Conservation (phyloP, 2,888 invertebrate genomes). For the Apamea monoglypha region DNA sequence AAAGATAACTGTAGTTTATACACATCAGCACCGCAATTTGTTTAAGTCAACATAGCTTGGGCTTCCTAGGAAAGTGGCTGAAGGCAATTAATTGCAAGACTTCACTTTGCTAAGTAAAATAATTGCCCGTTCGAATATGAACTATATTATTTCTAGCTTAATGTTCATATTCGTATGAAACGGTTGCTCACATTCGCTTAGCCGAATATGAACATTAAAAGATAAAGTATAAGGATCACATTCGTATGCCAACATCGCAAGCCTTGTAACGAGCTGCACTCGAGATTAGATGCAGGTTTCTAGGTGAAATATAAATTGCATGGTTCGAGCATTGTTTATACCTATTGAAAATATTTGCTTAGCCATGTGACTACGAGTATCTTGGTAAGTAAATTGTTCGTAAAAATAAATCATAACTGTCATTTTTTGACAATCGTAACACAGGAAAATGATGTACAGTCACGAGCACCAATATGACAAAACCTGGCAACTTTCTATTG, state of each 20-base stretch:
- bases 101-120: neutral
- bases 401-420: too few species aligned
- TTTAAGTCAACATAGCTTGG: conserved; percentile 26
- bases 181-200: neutral
- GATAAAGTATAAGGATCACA: neutral
- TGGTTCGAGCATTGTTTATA: neutral
- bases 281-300: neutral
- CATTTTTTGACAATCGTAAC: too few species aligned
- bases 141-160: neutral
- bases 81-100: neutral
- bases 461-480: too few species aligned
- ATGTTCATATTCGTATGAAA: neutral
- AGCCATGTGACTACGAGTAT: too few species aligned
- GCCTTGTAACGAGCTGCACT: conserved; percentile 12
- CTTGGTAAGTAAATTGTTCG: too few species aligned
- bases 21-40: conserved; percentile 14
- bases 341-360: too few species aligned
- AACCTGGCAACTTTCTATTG: too few species aligned
- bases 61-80: neutral
- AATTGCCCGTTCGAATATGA: neutral
- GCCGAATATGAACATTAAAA: neutral
- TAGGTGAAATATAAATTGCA: conserved; percentile 1
- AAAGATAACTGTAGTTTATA: conserved; percentile 13
- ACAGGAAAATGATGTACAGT: too few species aligned
- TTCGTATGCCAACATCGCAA: neutral